A percentile compares a stretch with the other conserved stretches of the same genome.
phyloP scores from a whole-genome alignment of 2,888 invertebrate genomes.

The Cerceris ruficornis region DNA sequence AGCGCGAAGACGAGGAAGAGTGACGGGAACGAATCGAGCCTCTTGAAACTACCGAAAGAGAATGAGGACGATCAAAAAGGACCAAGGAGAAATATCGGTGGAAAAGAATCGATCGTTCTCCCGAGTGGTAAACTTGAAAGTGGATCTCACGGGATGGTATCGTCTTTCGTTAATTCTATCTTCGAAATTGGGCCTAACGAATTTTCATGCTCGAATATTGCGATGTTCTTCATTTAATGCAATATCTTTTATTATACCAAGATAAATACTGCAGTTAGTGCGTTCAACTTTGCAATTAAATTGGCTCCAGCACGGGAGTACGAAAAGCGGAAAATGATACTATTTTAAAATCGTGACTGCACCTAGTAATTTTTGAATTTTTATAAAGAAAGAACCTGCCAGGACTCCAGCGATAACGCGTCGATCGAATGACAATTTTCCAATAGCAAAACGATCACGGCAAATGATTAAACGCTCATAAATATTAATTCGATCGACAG shows the following conservation, averaged over 20 bases:
- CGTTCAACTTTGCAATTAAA: not conserved
- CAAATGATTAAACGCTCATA: no score
- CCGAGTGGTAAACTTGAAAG: conserved; percentile 1
- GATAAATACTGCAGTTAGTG: not conserved
- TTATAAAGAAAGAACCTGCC: not conserved
- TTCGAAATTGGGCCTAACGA: not conserved
- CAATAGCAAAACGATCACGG: no score
- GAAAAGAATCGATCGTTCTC: conserved; percentile 5
- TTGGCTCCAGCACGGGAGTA: no score
- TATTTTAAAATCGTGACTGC: not conserved
- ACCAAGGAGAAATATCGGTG: not conserved
- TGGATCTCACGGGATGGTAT: not conserved
- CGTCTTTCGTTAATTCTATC: conserved; percentile 13
- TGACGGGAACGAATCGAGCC: conserved; percentile 37
- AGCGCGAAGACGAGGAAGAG: conserved; percentile 5
- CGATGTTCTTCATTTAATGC: not conserved
- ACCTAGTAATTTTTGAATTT: not conserved
- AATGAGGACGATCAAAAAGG: conserved; percentile 6
- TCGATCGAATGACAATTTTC: no score
- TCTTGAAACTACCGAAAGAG: conserved; percentile 24
- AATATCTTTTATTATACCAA: no score
- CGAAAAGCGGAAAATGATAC: not conserved
- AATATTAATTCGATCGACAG: no score
- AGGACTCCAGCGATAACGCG: no score
- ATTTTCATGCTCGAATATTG: not conserved